Percentiles rank a stretch among this genome's conserved stretches.
phyloP scores from a whole-genome alignment of 2,113 vertebrate genomes.

The Echinops telfairi region DNA sequence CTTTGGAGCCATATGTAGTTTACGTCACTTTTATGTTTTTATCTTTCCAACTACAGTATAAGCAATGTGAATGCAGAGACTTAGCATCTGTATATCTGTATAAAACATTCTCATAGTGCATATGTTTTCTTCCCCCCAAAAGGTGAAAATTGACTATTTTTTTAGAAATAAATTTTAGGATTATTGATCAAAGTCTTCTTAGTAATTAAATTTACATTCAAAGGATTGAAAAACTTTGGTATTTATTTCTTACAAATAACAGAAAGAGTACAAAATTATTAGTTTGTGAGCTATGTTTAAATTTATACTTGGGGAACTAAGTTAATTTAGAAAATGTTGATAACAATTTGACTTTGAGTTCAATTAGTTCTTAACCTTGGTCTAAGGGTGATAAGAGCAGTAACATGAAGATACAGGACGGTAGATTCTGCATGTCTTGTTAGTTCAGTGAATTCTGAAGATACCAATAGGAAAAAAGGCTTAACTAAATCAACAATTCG shows the following conservation, averaged over 20 bases:
- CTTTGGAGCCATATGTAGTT: not conserved
- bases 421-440: conserved; percentile 48
- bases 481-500: conserved; percentile 63
- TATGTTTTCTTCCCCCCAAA: conserved; percentile 23
- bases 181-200: not conserved
- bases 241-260: conserved; percentile 43
- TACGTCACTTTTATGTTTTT: conserved; percentile 17
- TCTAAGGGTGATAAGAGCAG: conserved; percentile 54
- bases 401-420: conserved; percentile 32
- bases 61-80: not conserved
- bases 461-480: conserved; percentile 58
- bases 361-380: conserved; percentile 64
- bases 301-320: conserved; percentile 25
- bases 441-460: conserved; percentile 57
- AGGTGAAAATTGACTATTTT: conserved; percentile 35
- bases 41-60: not conserved
- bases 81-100: not conserved
- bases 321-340: conserved; percentile 47
- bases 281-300: not conserved
- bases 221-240: not conserved
- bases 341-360: conserved; percentile 44
- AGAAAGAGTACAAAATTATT: not conserved
- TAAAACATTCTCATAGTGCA: not conserved
- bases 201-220: conserved; percentile 39
- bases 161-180: conserved; percentile 20